phyloP scores from a whole-genome alignment of 2,888 invertebrate genomes.

The Papilio gigon region DNA sequence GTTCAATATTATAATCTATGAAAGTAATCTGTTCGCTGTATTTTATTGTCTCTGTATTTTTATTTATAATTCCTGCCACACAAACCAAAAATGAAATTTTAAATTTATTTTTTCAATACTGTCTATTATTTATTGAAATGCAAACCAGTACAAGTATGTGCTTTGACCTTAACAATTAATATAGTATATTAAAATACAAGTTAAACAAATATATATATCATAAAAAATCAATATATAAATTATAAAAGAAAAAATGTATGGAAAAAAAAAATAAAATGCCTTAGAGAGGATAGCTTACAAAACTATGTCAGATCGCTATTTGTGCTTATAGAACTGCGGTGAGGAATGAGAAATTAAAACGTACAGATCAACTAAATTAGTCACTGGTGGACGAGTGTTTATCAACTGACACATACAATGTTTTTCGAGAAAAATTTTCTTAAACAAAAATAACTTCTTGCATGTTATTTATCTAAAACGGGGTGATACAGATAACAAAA shows the following conservation, averaged over 20 bases:
- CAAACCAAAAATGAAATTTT: constrained; percentile 5
- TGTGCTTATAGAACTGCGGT: not conserved
- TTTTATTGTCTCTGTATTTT: not conserved
- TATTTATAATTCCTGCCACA: not conserved
- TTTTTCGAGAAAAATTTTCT: not conserved
- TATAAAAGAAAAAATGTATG: not conserved
- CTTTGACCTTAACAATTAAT: constrained; percentile 10
- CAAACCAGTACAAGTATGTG: not conserved
- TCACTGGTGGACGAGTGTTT: constrained; percentile 15
- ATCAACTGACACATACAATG: not conserved
- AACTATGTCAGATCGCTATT: constrained; percentile 21
- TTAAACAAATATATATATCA: constrained; percentile 11
- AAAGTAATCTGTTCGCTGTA: too few relatives aligned
- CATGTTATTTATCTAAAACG: not conserved
- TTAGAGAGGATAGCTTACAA: constrained; percentile 29
- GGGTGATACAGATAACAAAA: constrained; percentile 3
- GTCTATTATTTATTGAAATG: not conserved
- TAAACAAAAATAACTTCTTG: not conserved
- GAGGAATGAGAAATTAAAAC: not conserved
- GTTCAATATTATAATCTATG: too few relatives aligned
- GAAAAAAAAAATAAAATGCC: constrained; percentile 21
- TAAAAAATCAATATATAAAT: constrained; percentile 4
- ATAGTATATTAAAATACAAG: constrained; percentile 15
- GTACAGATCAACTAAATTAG: too few relatives aligned
- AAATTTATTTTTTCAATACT: not conserved